Percentiles rank a stretch among this genome's conserved stretches.
Conservation (phyloP, 2,113 vertebrate genomes). For the Oplegnathus fasciatus region DNA sequence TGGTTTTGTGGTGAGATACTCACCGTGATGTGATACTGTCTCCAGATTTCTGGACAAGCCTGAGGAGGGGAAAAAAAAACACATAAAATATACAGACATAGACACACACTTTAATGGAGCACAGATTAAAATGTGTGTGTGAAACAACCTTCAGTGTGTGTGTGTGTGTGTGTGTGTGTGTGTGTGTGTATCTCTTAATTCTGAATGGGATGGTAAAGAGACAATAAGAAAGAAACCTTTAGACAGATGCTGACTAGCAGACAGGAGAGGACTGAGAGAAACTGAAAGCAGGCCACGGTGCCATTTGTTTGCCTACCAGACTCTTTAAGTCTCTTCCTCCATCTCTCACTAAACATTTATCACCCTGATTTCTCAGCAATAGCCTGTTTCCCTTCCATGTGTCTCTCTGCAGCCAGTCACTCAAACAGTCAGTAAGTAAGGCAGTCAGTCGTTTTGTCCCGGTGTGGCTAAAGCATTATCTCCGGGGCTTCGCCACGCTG, state of each 20-base stretch:
- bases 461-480: conserved; percentile 83
- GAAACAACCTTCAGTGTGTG: neutral
- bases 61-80: conserved; percentile 66
- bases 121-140: neutral
- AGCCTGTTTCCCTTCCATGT: neutral
- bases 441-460: conserved; percentile 71
- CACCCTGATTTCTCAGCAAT: conserved; percentile 21
- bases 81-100: neutral
- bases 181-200: neutral
- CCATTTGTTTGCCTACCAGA: conserved; percentile 24
- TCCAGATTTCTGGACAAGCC: conserved; percentile 98
- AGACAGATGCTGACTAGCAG: conserved; percentile 8
- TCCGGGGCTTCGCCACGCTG: conserved; percentile 79
- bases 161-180: neutral
- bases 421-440: conserved; percentile 63
- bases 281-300: conserved; percentile 10
- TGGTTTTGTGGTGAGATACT: conserved; percentile 74
- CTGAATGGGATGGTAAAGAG: neutral
- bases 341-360: conserved; percentile 34
- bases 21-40: conserved; percentile 98
- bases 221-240: conserved; percentile 16
- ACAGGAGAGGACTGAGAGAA: neutral
- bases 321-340: neutral
- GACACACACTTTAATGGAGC: neutral
- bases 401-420: conserved; percentile 44